Percentiles rank a stretch among this genome's conserved stretches.
phyloP scores from a whole-genome alignment of 2,113 vertebrate species.

The Ceratotherium simum region DNA sequence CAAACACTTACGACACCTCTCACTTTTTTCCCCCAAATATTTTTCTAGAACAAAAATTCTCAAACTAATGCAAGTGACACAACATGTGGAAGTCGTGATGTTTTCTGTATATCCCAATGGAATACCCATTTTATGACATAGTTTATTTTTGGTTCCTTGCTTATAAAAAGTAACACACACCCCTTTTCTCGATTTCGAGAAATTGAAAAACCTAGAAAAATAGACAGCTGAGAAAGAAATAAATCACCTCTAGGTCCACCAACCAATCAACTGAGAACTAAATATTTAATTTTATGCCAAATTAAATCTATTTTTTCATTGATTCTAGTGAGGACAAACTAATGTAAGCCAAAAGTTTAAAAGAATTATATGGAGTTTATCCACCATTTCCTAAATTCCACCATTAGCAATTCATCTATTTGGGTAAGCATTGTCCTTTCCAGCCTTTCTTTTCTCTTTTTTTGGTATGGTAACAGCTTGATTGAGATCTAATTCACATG shows the following conservation, averaged over 20 bases:
- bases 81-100: background rate
- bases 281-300: constrained; percentile 39
- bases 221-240: background rate
- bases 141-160: constrained; percentile 32
- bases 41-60: constrained; percentile 48
- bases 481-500: background rate
- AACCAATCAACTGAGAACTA: background rate
- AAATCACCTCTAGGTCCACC: background rate
- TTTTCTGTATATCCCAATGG: background rate
- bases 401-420: background rate
- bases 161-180: constrained; percentile 33
- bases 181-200: background rate
- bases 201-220: constrained; percentile 2
- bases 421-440: background rate
- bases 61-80: background rate
- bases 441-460: background rate
- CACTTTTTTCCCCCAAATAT: background rate
- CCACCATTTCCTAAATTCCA: background rate
- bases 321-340: background rate
- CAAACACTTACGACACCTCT: background rate
- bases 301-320: background rate
- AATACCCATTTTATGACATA: background rate
- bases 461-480: background rate
- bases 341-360: constrained; percentile 29
- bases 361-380: background rate